These are phyloP conservation scores for Lordiphosa stackelbergi DNA, from an alignment of 1,140 invertebrate genomes.

Conservation along the genomic window DNA sequence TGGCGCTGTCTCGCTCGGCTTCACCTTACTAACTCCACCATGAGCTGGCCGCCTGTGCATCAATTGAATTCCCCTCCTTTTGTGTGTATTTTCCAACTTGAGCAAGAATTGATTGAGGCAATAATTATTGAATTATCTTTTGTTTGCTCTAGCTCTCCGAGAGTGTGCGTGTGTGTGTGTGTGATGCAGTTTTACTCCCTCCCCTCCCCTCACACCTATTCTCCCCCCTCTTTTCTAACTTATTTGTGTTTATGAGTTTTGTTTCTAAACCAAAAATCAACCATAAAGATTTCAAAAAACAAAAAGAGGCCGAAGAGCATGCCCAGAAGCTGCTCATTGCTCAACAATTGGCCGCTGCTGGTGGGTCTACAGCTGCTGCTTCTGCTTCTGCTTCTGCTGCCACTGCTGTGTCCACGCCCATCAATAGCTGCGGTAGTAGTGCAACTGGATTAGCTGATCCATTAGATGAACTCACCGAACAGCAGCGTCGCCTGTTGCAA, in stretches of 20 bases:
- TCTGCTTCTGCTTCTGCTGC: slow-evolving; percentile 15
- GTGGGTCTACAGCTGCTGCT: slow-evolving; percentile 33
- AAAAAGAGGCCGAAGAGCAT: slow-evolving; percentile 76
- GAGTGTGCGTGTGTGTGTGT: neutral
- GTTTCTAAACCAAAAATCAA: slow-evolving; percentile 20
- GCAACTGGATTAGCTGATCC: slow-evolving; percentile 30
- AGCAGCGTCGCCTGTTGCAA: slow-evolving; percentile 66
- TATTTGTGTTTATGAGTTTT: slow-evolving; percentile 5
- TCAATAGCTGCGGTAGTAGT: slow-evolving; percentile 19
- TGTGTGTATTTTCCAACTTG: neutral
- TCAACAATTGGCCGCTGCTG: slow-evolving; percentile 65
- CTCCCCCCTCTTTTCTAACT: neutral
- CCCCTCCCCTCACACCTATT: neutral
- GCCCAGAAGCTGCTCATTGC: slow-evolving; percentile 75
- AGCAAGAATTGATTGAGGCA: too few relatives aligned
- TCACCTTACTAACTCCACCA: too few relatives aligned
- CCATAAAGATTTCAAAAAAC: slow-evolving; percentile 69
- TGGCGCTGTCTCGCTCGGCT: too few relatives aligned
- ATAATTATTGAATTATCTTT: neutral
- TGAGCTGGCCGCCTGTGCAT: too few relatives aligned
- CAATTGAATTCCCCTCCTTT: too few relatives aligned
- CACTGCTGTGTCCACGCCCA: slow-evolving; percentile 27
- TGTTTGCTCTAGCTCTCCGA: neutral
- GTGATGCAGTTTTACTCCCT: neutral
- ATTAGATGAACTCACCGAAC: slow-evolving; percentile 63